Conservation (phyloP, 2,888 invertebrate species). For the Plusia festucae region DNA sequence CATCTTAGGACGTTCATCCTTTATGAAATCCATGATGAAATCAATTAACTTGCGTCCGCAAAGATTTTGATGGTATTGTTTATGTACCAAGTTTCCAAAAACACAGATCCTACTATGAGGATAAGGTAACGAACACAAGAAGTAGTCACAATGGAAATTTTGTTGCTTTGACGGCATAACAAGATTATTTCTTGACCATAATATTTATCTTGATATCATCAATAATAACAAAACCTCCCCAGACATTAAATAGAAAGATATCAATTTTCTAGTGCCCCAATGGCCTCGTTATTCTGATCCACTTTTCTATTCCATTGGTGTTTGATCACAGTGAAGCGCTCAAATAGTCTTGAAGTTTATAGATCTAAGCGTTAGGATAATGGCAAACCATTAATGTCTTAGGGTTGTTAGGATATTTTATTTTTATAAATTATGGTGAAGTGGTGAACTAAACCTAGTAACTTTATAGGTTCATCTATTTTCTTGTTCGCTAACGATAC, state of each 20-base stretch:
- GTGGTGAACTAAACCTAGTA: background rate
- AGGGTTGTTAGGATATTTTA: constrained; percentile 17
- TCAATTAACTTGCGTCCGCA: too few species aligned
- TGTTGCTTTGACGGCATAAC: background rate
- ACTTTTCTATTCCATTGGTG: constrained; percentile 34
- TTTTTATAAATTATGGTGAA: background rate
- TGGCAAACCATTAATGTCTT: background rate
- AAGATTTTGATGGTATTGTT: too few species aligned
- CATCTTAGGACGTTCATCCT: too few species aligned
- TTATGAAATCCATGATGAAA: too few species aligned
- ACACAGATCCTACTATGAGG: too few species aligned
- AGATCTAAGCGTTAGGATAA: constrained; percentile 21
- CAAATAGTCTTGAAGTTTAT: constrained; percentile 28
- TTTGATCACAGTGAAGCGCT: constrained; percentile 35
- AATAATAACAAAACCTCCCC: background rate
- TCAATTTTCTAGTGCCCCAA: background rate
- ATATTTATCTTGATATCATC: background rate
- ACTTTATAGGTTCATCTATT: background rate
- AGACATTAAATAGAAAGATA: background rate
- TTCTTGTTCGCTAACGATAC: background rate
- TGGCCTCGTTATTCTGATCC: background rate
- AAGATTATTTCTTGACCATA: background rate
- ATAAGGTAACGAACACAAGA: too few species aligned
- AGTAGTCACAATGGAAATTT: background rate
- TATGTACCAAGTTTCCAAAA: too few species aligned